These are phyloP conservation scores for Drosophila affinis DNA, from an alignment of 2,888 invertebrate species.

Conservation along the genomic window DNA sequence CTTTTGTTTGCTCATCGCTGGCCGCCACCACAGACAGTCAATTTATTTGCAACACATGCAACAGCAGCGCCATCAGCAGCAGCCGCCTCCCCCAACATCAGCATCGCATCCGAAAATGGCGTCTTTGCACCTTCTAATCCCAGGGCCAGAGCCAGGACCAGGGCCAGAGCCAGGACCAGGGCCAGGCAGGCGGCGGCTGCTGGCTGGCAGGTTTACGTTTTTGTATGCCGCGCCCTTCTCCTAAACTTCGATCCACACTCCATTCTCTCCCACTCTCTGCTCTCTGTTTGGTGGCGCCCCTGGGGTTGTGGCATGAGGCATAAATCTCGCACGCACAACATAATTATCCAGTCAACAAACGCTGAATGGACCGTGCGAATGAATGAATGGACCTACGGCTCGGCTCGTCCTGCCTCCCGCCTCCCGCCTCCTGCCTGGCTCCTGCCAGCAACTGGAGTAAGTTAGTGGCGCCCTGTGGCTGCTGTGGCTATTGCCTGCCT, in stretches of 20 bases:
- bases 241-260: neutral
- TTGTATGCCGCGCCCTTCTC: conserved; percentile 12
- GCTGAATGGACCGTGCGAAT: conserved; percentile 57
- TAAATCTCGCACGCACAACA: conserved; percentile 74
- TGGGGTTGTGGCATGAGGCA: conserved; percentile 34
- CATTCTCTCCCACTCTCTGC: neutral
- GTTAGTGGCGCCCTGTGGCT: conserved; percentile 40
- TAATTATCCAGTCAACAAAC: conserved; percentile 77
- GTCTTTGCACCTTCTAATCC: conserved; percentile 71
- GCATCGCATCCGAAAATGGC: conserved; percentile 53
- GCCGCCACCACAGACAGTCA: conserved; percentile 60
- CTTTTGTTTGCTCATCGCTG: conserved; percentile 56
- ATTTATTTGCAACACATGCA: conserved; percentile 73
- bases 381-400: conserved; percentile 20
- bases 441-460: conserved; percentile 20
- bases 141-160: neutral
- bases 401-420: neutral
- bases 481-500: conserved; percentile 6
- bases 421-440: neutral
- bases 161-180: conserved; percentile 7
- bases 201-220: conserved; percentile 17
- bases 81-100: conserved; percentile 14
- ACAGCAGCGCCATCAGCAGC: conserved; percentile 20
- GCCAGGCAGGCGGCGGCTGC: neutral
- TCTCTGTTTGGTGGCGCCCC: neutral